Conservation (phyloP, 2,888 invertebrate genomes). For the Luffia ferchaultella region DNA sequence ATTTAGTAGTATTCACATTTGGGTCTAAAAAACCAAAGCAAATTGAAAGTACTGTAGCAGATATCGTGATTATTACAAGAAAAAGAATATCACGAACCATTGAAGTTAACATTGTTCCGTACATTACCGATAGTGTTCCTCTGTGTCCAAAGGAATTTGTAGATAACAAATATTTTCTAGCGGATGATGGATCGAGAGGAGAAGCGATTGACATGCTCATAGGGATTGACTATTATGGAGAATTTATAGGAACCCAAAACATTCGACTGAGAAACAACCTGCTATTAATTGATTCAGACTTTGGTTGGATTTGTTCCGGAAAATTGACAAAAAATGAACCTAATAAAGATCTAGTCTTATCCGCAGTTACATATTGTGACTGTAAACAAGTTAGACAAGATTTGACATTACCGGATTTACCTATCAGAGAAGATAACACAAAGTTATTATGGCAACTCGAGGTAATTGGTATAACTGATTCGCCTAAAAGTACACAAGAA, state of each 20-base stretch:
- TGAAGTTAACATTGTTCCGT: neutral
- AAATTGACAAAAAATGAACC: neutral
- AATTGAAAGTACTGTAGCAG: neutral
- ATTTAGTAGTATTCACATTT: neutral
- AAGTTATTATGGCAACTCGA: conserved; percentile 17
- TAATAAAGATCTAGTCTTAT: conserved; percentile 8
- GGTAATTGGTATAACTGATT: conserved; percentile 18
- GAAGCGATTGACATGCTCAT: neutral
- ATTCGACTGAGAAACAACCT: neutral
- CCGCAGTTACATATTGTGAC: neutral
- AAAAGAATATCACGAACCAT: neutral
- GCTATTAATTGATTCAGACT: neutral
- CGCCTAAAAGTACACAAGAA: conserved; percentile 11
- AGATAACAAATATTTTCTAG: neutral
- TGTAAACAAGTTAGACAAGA: neutral
- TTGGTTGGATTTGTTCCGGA: conserved; percentile 2
- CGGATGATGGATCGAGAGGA: conserved; percentile 1
- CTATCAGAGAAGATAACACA: conserved; percentile 2
- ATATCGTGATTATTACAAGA: neutral
- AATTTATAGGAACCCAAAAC: neutral
- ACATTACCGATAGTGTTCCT: neutral
- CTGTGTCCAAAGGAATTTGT: neutral
- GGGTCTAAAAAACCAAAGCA: neutral
- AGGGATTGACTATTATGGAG: neutral
- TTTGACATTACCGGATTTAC: conserved; percentile 11